Conservation (phyloP, 2,888 invertebrate species). For the Axea sp. region DNA sequence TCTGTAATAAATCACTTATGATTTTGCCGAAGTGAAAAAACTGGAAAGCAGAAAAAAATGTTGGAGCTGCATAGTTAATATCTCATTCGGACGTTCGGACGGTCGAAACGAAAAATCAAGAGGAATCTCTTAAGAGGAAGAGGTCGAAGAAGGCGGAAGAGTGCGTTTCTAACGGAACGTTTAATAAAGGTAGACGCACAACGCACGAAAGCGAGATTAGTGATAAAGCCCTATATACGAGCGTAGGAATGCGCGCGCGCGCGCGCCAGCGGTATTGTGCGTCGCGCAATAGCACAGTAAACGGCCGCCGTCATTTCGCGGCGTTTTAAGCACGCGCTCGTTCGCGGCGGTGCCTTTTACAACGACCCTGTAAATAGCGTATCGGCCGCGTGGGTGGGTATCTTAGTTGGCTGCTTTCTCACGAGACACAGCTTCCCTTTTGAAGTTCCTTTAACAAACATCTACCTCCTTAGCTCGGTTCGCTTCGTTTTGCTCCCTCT, state of each 20-base stretch:
- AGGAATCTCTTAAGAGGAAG: conserved; percentile 50
- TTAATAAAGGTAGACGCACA: conserved; percentile 69
- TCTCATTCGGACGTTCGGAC: conserved; percentile 57
- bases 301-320: conserved; percentile 70
- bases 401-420: conserved; percentile 62
- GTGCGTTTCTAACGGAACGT: conserved; percentile 67
- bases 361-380: conserved; percentile 62
- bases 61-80: conserved; percentile 45
- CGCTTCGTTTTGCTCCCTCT: too few relatives aligned
- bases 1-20: conserved; percentile 37
- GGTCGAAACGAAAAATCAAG: conserved; percentile 46
- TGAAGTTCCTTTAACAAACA: conserved; percentile 8
- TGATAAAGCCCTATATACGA: conserved; percentile 69
- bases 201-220: conserved; percentile 66
- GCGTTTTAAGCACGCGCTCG: conserved; percentile 64
- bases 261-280: conserved; percentile 63
- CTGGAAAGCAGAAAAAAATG: conserved; percentile 23
- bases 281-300: conserved; percentile 71
- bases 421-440: conserved; percentile 26
- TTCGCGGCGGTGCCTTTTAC: conserved; percentile 72
- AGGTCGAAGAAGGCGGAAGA: conserved; percentile 66
- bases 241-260: conserved; percentile 28
- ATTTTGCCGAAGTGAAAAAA: conserved; percentile 16
- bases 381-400: conserved; percentile 67
- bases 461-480: too few relatives aligned